phyloP scores from a whole-genome alignment of 2,113 vertebrate species.

The Leiothrix lutea region DNA sequence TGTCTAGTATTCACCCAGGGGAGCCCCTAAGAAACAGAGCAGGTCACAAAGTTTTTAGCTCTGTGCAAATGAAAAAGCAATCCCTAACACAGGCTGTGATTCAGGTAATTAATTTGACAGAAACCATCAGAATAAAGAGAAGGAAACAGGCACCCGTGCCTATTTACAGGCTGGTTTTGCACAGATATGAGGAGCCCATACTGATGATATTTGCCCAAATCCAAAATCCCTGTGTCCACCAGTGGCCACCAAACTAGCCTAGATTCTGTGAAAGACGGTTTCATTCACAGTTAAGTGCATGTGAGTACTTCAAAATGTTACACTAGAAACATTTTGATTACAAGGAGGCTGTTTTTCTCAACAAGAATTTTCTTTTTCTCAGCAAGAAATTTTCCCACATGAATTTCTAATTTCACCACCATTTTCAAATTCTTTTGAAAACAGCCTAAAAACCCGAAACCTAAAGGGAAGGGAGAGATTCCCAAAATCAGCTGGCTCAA shows the following conservation, averaged over 20 bases:
- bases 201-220: neutral
- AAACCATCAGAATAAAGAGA: neutral
- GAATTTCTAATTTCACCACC: neutral
- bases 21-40: neutral
- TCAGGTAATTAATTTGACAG: neutral
- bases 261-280: neutral
- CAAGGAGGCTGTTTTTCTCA: neutral
- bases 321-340: neutral
- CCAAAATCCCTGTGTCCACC: neutral
- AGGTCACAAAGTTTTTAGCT: neutral
- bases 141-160: neutral
- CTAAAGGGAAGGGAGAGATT: neutral
- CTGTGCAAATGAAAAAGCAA: neutral
- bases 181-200: neutral
- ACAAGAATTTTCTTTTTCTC: neutral
- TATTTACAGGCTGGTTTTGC: neutral
- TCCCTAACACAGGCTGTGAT: neutral
- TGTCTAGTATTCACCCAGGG: neutral
- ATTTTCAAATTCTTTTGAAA: neutral
- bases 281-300: neutral
- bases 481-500: neutral
- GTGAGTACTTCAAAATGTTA: neutral
- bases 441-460: neutral
- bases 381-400: neutral
- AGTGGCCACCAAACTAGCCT: neutral